Base-by-base conservation (phyloP, 1,140 invertebrate species). In the Leptopilina clavipes region DNA sequence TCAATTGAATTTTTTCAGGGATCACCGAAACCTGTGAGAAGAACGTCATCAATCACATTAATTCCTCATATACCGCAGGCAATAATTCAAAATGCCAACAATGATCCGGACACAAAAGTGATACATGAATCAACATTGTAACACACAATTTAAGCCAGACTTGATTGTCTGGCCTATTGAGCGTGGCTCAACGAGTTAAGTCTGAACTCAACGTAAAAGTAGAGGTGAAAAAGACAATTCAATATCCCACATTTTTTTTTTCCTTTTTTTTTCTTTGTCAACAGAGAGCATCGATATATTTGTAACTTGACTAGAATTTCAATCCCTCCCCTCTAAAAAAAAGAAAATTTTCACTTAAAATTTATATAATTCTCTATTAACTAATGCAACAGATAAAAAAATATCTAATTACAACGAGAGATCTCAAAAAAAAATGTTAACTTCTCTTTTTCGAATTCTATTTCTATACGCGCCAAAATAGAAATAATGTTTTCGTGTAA, bases 111-210 rank as follows among this genome's bases (percentile, higher is more conserved):
- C 44, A 82, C 86, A 70, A 77, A 84, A 40, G 84, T 90, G 40
- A 88, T 90, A 73, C 89, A 90, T 79, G 89, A 90, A 74, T 90
- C 89, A 11, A 90, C 89, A 18, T 88, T 90, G 87, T 90, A 90
- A 90, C 88, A 83, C 76, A 88, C 85, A 70, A 88, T 87, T 73
- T 90, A 89, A 90, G 86, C 80, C 86, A 81, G 84, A 82, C 73
- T 14, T 45, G 0, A 75, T 65, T 22, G 71, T 81, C 78, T 82
- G 86, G 82, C 83, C 37, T 40, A 40, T 81, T 44, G 81, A 87
- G 82, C 80, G 72, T 81, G 79, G 84, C 84, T 86, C 85, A 86
- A 84, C 79, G 80, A 87, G 87, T 80, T n/a, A 80, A 82, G 81
- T 80, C 81, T 82, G 81, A 65, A 65, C 59, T 65, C 59, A 65